phyloP scores from a whole-genome alignment of 2,797 vertebrate genomes.

The Crocidura indochinensis region DNA sequence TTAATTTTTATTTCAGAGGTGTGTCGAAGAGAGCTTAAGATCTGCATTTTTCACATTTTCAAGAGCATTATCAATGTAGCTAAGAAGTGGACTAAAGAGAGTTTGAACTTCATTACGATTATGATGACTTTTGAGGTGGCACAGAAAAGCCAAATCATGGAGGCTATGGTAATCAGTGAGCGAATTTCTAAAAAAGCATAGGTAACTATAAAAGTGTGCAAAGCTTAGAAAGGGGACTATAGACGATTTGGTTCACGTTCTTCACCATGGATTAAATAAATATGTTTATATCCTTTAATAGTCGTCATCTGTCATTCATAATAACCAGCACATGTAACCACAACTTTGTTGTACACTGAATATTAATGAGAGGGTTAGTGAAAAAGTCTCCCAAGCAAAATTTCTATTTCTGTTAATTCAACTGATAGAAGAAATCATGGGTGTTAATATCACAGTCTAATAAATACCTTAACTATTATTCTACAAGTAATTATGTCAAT shows the following conservation, averaged over 20 bases:
- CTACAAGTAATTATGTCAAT: not conserved
- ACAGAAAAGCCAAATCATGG: not conserved
- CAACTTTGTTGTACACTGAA: not conserved
- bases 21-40: not conserved
- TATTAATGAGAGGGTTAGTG: not conserved
- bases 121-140: not conserved
- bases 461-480: slow-evolving; percentile 54
- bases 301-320: not conserved
- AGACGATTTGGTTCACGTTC: not conserved
- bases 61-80: not conserved
- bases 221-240: not conserved
- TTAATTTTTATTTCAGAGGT: not conserved
- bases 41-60: not conserved
- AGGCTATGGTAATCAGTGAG: not conserved
- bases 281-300: not conserved
- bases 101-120: not conserved
- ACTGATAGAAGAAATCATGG: slow-evolving; percentile 36
- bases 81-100: not conserved
- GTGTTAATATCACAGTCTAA: not conserved
- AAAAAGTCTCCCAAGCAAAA: not conserved
- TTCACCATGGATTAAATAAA: not conserved
- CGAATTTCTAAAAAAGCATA: not conserved
- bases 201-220: not conserved
- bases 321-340: not conserved
- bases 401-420: slow-evolving; percentile 7